A percentile compares a stretch with the other conserved stretches of the same genome.
Conservation (phyloP, 2,113 vertebrate genomes). For the Dicaeum eximium region DNA sequence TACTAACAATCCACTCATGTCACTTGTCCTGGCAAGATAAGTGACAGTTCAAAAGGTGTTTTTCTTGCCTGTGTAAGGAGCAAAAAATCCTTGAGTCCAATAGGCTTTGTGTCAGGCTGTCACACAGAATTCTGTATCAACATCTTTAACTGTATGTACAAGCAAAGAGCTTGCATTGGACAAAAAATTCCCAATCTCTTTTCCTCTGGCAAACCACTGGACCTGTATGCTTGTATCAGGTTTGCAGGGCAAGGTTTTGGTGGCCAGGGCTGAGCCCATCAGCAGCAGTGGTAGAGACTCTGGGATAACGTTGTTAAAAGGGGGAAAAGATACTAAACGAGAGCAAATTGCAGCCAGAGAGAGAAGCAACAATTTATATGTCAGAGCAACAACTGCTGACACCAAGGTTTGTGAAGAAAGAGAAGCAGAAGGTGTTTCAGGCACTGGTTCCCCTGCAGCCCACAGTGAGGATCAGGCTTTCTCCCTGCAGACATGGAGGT, state of each 20-base stretch:
- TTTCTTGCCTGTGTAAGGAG: neutral
- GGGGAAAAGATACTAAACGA: neutral
- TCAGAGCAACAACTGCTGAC: neutral
- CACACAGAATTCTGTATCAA: neutral
- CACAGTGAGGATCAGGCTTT: neutral
- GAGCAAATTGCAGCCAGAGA: neutral
- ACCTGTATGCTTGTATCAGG: rapidly evolving
- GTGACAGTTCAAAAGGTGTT: neutral
- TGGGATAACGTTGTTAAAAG: neutral
- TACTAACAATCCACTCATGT: neutral
- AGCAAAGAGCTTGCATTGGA: neutral
- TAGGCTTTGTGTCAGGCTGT: neutral
- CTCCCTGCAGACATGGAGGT: neutral
- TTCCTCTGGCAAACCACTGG: neutral
- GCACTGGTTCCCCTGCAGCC: neutral
- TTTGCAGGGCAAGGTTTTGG: neutral
- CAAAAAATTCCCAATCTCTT: neutral
- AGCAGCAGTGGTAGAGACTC: neutral
- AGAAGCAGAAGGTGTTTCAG: neutral
- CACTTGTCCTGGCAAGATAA: neutral
- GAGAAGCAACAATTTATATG: neutral
- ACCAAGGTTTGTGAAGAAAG: neutral
- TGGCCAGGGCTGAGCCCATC: neutral
- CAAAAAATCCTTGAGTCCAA: neutral
- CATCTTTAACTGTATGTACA: neutral